phyloP scores from a whole-genome alignment of 2,888 invertebrate species.

The Agonum fuliginosum region DNA sequence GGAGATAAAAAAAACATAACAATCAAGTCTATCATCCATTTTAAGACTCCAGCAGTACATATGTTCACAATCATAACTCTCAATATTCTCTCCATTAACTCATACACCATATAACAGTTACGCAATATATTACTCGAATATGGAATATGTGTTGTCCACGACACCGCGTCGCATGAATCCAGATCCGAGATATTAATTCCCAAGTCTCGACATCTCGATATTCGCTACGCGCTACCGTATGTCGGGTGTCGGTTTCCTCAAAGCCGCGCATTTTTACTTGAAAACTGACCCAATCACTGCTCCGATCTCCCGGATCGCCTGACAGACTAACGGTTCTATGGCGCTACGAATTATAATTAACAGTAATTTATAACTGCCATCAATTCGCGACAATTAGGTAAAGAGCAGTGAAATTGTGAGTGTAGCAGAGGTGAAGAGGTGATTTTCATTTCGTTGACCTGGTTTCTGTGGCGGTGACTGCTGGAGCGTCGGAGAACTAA shows the following conservation, averaged over 20 bases:
- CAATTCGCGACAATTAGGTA: conserved; percentile 54
- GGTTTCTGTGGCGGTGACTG: background rate
- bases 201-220: background rate
- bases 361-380: conserved; percentile 55
- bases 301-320: background rate
- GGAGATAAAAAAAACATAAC: too few species aligned
- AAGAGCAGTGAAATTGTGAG: conserved; percentile 46
- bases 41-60: too few species aligned
- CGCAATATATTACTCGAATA: background rate
- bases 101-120: too few species aligned
- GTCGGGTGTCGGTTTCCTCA: conserved; percentile 6
- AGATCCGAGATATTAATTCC: background rate
- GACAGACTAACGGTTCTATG: conserved; percentile 39
- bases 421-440: background rate
- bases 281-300: background rate
- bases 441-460: conserved; percentile 53
- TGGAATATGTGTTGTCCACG: background rate
- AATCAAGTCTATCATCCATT: too few species aligned
- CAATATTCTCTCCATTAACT: too few species aligned
- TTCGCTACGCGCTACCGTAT: background rate
- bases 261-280: conserved; percentile 17
- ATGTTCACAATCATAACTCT: too few species aligned
- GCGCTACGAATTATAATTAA: conserved; percentile 54
- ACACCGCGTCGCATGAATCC: background rate
- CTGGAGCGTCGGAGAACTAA: background rate